Evolutionary conservation across 2,888 invertebrate genomes (phyloP), one percentile per base, ranked within the genome.

Genomic region (Euphydryas editha): DNA sequence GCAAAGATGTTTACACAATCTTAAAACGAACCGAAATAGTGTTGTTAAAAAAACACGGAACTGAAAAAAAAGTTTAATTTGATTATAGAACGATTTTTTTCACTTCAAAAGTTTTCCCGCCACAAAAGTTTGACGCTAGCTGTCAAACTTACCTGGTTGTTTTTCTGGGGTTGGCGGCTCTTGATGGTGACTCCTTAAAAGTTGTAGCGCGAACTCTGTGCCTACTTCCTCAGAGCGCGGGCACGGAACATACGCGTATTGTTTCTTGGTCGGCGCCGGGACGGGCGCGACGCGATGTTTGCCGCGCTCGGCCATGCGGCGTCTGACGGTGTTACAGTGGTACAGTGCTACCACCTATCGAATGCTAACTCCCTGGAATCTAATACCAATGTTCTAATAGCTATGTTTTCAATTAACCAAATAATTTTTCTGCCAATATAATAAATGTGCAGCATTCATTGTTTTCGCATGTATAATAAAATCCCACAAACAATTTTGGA

Each of bases 191-290:
- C 72, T 76, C 65, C 75, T 77, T 63, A 86, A 76, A 65, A 88
- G 82, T 67, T 91, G 90, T 46, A 90, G 81, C 7, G 92, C 89
- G 69, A 88, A 83, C 68, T 92, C 91, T 0, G 93, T 92, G 68
- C 93, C 93, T 59, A 93, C 92, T 73, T 93, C 93, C 77, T 93
- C 93, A 68, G 93, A 93, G 62, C 93, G 79, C 65, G 93, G 93
- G 74, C 93, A 93, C 71, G 93, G 93, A 20, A 84, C 78, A 72
- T 93, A 93, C 76, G 92, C 92, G 88, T 93, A 93, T 47, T 92
- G 90, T 77, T 87, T 89, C 71, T 90, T 91, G 68, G 87, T 85
- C 81, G 81, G 86, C 85, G 86, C 88, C 86, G 89, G 88, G 66
- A 83, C 80, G 78, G 92, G 92, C 90, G 91, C 92, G 87, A 92